Evolutionary conservation across 35 echinoderm and acorn worm species (phyloP).

Genomic region (Apostichopus japonicus): DNA sequence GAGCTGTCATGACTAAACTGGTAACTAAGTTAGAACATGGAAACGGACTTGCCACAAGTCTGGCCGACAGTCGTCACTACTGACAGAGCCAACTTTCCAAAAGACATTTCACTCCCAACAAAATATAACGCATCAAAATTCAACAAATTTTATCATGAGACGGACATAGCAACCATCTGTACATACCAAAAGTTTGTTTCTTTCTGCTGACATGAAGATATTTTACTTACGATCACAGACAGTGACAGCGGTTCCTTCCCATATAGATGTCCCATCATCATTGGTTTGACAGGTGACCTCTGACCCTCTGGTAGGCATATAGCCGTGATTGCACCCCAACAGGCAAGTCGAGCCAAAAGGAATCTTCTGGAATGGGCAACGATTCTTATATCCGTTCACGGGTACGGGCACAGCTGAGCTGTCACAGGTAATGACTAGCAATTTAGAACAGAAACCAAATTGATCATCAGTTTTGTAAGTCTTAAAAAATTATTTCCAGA

Average conservation of each 20-base stretch:
- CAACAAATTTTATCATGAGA: too few species aligned
- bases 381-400: conserved; percentile 68
- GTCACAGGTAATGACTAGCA: conserved; percentile 71
- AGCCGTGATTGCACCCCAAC: conserved; percentile 69
- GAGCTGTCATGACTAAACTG: too few species aligned
- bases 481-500: too few species aligned
- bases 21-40: too few species aligned
- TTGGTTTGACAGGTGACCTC: conserved; percentile 64
- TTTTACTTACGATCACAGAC: conserved; percentile 43
- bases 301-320: conserved; percentile 51
- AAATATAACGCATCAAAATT: too few species aligned
- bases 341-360: conserved; percentile 57
- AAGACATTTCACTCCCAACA: too few species aligned
- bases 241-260: conserved; percentile 33
- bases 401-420: conserved; percentile 59
- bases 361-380: conserved; percentile 54
- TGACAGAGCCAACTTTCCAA: too few species aligned
- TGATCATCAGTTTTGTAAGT: too few species aligned
- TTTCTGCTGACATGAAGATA: background rate
- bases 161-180: too few species aligned
- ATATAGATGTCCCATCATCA: conserved; percentile 52
- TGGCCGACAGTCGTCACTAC: too few species aligned
- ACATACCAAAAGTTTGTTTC: too few species aligned
- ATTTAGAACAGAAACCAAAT: background rate
- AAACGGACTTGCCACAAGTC: too few species aligned